These are phyloP conservation scores for Epicampocera succincta DNA, from an alignment of 2,888 invertebrate species.

Conservation along the genomic window DNA sequence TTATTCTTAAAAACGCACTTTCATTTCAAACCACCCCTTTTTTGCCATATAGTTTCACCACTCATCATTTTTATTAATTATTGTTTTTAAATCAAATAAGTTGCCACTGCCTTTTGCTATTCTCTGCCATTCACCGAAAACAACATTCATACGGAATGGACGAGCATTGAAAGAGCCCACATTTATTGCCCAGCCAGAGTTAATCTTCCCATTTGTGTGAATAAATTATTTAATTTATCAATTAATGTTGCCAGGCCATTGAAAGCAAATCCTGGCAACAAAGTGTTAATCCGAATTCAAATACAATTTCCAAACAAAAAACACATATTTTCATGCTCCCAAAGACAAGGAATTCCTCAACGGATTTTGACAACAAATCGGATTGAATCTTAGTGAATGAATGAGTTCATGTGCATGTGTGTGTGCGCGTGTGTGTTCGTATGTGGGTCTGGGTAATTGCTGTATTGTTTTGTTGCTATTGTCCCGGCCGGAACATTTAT, in stretches of 20 bases:
- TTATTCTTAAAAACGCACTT: no score
- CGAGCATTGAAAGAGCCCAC: slow-evolving; percentile 15
- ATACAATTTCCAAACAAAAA: slow-evolving; percentile 30
- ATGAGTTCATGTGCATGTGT: not conserved
- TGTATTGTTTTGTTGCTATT: slow-evolving; percentile 17
- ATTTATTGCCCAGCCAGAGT: slow-evolving; percentile 1
- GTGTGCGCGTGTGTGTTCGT: not conserved
- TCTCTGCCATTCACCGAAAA: not conserved
- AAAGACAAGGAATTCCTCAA: slow-evolving; percentile 32
- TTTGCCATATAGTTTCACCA: no score
- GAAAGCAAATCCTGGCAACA: slow-evolving; percentile 47
- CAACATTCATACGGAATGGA: slow-evolving; percentile 27
- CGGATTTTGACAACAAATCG: slow-evolving; percentile 33
- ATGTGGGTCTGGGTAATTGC: slow-evolving; percentile 21
- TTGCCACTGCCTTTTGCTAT: not conserved
- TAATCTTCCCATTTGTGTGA: slow-evolving; percentile 32
- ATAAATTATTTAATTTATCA: slow-evolving; percentile 43
- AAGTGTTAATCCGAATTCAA: slow-evolving; percentile 63
- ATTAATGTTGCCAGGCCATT: slow-evolving; percentile 44
- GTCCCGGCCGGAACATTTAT: slow-evolving; percentile 25
- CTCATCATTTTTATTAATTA: no score
- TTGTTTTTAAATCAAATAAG: not conserved
- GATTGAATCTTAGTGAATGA: slow-evolving; percentile 3
- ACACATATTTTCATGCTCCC: slow-evolving; percentile 16
- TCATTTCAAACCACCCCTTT: no score